A percentile compares a stretch with the other conserved stretches of the same genome.
Conservation (phyloP, 2,113 vertebrate species). For the Hystrix cristata region DNA sequence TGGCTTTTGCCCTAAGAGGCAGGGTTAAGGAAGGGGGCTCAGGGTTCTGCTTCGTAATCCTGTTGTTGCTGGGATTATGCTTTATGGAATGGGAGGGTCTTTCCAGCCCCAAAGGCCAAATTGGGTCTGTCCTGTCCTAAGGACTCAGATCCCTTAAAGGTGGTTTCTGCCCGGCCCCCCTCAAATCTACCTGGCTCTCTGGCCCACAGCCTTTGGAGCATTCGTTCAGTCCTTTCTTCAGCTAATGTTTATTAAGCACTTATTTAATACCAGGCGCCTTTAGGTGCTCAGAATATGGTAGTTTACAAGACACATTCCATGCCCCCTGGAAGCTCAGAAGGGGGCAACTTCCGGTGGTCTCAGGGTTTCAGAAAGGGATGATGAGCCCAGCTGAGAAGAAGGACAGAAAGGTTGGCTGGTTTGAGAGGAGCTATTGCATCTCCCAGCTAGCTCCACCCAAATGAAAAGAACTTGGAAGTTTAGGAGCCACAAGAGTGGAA, state of each 20-base stretch:
- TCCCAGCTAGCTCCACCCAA: background rate
- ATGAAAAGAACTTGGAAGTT: background rate
- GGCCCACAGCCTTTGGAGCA: conserved; percentile 55
- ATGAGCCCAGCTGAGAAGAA: background rate
- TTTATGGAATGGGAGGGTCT: conserved; percentile 9
- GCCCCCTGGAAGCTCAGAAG: conserved; percentile 29
- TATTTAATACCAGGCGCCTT: conserved; percentile 64
- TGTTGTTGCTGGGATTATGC: conserved; percentile 55
- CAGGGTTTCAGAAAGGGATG: background rate
- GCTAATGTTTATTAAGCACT: conserved; percentile 49
- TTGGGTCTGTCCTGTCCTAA: conserved; percentile 47
- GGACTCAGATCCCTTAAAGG: conserved; percentile 52
- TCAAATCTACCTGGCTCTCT: conserved; percentile 46
- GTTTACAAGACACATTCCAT: conserved; percentile 52
- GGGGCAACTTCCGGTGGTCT: background rate
- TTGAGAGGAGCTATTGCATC: background rate
- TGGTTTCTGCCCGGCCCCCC: conserved; percentile 42
- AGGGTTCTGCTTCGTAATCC: conserved; percentile 30
- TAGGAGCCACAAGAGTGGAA: background rate
- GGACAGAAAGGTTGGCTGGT: background rate
- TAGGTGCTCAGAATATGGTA: conserved; percentile 55
- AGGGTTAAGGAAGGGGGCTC: conserved; percentile 32
- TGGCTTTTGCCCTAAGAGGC: conserved; percentile 55
- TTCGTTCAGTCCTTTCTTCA: conserved; percentile 64
- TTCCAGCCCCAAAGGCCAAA: conserved; percentile 33